Evolutionary conservation across 2,888 invertebrate genomes (phyloP), one percentile per base, ranked within the genome.

Genomic region (Crossocerus cetratus): DNA sequence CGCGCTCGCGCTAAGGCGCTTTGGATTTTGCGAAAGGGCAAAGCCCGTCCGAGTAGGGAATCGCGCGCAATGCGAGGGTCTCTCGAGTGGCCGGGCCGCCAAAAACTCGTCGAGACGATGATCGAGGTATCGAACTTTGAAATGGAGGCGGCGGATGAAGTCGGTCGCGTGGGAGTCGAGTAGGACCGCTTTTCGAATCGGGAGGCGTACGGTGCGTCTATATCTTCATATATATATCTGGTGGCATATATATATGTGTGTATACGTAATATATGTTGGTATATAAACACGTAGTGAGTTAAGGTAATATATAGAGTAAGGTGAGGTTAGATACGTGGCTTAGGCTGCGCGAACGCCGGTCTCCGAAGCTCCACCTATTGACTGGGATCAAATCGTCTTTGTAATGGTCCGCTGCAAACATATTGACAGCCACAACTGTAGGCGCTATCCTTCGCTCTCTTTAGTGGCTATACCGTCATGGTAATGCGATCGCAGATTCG

Each of bases 261-360:
- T 81, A 82, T 82, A 83, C 78, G 76, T 83, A 83, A 81, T 79
- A 76, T 86, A 86, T 87, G 83, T 86, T 88, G 84, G 84, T 86
- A 87, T 86, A 87, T 87, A 88, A 87, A 88, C 87, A 88, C 86
- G 88, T 88, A 88, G 88, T 88, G 88, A 88, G 86, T 88, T 88
- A 88, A 87, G 87, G 87, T 88, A 88, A 88, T 90, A 89, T 89
- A 90, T 88, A 90, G 89, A 89, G 89, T 86, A 90, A 90, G 89
- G 89, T 90, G 88, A 90, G 88, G 88, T 90, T 90, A 90, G 90
- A 90, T 90, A 90, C 90, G 90, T 90, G 90, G 90, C 90, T 90
- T 89, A 87, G 87, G 88, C 90, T 89, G 90, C 89, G 87, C 88
- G 84, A 87, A 85, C 87, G 89, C 88, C 88, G 88, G 86, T 88